These are phyloP conservation scores for Parnassius mnemosyne DNA, from an alignment of 2,888 invertebrate genomes.

Conservation along the genomic window DNA sequence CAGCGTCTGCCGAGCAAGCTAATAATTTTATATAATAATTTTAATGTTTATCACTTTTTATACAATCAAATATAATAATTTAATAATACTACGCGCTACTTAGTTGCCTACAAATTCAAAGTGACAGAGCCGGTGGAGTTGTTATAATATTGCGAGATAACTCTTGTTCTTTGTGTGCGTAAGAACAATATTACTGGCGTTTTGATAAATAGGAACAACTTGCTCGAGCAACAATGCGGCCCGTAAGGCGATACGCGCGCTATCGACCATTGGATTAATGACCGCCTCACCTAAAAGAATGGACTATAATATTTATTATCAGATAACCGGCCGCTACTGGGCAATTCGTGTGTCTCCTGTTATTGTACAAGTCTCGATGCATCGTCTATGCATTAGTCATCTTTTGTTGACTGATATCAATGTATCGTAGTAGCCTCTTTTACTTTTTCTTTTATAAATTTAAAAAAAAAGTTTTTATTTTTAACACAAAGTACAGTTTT, in stretches of 20 bases:
- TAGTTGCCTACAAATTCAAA: not conserved
- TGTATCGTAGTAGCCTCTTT: constrained; percentile 22
- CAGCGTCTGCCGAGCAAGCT: too few species aligned
- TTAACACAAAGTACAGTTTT: too few species aligned
- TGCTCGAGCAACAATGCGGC: constrained; percentile 70
- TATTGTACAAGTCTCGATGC: constrained; percentile 65
- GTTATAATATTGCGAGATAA: not conserved
- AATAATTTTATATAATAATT: too few species aligned
- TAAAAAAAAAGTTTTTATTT: too few species aligned
- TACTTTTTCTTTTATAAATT: too few species aligned
- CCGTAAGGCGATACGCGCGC: constrained; percentile 75
- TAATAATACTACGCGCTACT: constrained; percentile 45
- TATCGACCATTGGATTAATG: constrained; percentile 78
- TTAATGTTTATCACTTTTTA: constrained; percentile 27
- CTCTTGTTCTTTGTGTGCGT: constrained; percentile 43
- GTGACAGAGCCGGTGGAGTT: not conserved
- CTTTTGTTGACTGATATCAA: constrained; percentile 61
- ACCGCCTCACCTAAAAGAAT: constrained; percentile 78
- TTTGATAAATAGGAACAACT: constrained; percentile 78
- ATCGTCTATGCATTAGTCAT: constrained; percentile 75
- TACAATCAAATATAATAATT: constrained; percentile 46
- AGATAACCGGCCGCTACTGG: constrained; percentile 76
- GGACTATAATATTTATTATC: constrained; percentile 79
- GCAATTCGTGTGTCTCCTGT: constrained; percentile 73
- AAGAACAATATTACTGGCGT: constrained; percentile 74